Evolutionary conservation across 2,797 vertebrate species (phyloP), one percentile per base, ranked within the genome.

Genomic region (Sandelia bainsii): DNA sequence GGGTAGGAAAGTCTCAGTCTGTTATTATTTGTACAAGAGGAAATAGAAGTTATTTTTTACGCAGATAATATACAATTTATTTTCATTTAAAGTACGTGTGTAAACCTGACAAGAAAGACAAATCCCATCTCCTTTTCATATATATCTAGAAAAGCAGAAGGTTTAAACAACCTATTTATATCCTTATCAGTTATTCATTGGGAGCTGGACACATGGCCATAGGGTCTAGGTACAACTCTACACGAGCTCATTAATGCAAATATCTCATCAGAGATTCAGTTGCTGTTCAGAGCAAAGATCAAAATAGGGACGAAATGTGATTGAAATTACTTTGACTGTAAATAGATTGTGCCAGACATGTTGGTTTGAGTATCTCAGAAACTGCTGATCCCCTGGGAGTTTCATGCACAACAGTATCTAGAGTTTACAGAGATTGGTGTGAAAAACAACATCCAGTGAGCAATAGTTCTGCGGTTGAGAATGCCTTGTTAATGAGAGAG

Each of bases 401-500:
- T 50, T 57, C 5, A 13, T 50, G 29, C 40, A 45, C 44, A 58
- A 32, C 14, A 17, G 20, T 22, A 13, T 32, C 25, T 27, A n/a
- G 29, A 62, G 52, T 70, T 62, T 39, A 48, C 37, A 50, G n/a
- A 67, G 17, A 54, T 37, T 44, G 8, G 19, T 29, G 34, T 32
- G 8, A 57, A 50, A 62, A 51, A 58, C 29, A 63, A 34, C 52
- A 58, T 27, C 42, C 11, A 32, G 57, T 12, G 45, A 62, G 53
- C 8, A 4, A 44, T 22, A n/a, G 73, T 20, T 51, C 39, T 39
- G 56, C 29, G 40, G 49, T 22, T 5, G n/a, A 52, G 63, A 67
- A 58, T 25, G 44, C 39, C 57, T 45, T 25, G 49, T 66, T 80
- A 73, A 57, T 53, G 34, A 75, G 54, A 56, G 53, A 71, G 61